Percentiles rank a stretch among this genome's conserved stretches.
Conservation (phyloP, 2,113 vertebrate genomes). For the Hippotragus niger region DNA sequence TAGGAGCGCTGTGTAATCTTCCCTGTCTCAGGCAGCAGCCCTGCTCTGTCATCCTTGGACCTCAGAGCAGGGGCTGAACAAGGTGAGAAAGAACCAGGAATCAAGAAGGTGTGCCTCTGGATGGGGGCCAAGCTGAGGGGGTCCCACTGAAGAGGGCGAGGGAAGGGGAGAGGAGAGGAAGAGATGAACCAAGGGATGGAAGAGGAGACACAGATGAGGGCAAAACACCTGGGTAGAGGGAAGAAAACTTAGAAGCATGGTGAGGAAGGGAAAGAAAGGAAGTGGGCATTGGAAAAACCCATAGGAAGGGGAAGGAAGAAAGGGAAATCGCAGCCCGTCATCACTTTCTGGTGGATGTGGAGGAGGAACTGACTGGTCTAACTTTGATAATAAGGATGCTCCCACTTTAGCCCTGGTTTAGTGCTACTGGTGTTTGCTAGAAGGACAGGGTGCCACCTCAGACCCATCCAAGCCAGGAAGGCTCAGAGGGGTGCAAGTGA, state of each 20-base stretch:
- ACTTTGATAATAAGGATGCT: neutral
- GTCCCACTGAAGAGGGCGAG: neutral
- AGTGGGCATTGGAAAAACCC: neutral
- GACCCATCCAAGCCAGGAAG: neutral
- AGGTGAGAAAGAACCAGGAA: neutral
- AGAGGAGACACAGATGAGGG: neutral
- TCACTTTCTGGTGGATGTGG: neutral
- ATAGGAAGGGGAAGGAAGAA: neutral
- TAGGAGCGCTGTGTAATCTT: neutral
- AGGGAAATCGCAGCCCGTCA: neutral
- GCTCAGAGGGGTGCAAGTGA: neutral
- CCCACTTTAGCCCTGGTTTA: neutral
- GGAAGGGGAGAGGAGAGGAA: neutral
- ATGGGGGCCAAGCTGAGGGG: neutral
- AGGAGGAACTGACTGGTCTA: neutral
- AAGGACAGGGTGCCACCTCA: neutral
- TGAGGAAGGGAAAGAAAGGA: neutral
- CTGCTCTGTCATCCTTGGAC: neutral
- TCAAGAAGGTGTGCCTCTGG: neutral
- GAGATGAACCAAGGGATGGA: rapidly evolving
- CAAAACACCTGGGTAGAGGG: neutral
- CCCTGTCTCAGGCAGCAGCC: neutral
- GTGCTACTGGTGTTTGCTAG: neutral
- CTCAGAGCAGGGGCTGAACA: neutral
- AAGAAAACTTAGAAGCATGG: neutral